Evolutionary conservation across 2,113 vertebrate species (phyloP), one percentile per base, ranked within the genome.

Genomic region (Chlamydotis undulata): DNA sequence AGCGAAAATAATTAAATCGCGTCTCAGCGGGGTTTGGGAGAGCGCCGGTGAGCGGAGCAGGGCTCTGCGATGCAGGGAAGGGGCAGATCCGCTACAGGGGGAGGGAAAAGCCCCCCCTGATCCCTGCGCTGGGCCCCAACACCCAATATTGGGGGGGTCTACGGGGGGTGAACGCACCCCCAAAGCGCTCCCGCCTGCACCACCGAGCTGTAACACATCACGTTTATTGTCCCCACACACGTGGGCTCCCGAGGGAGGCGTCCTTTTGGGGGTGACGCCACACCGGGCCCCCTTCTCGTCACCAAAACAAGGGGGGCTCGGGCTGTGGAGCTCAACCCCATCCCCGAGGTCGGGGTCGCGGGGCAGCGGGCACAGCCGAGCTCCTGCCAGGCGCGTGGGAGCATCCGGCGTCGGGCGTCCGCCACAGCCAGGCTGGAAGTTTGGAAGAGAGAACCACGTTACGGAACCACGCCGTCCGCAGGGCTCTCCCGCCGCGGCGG

Each of bases 351-450:
- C 8, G 2, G n/a, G 43, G 33, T 25, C 0, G 0, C 55, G 56
- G 56, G 41, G 22, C 39, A 68, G 39, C 3, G 1, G 50, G n/a
- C 18, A 56, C 6, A 0, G 41, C n/a, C 14, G 29, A 33, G 60
- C 52, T 17, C 14, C n/a, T 6, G 1, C 60, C 5, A 5, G 37
- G 43, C 15, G 2, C 14, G 1, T 0, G 6, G 67, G 39, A 74
- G 26, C 73, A 83, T 71, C 56, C 0, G 0, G 55, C 6, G 0
- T 21, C 4, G 0, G 43, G 57, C 3, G 0, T 22, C 65, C 2
- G 0, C 49, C 37, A 35, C 43, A 37, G 25, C 69, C 60, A 49
- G 52, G 65, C 47, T 75, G 79, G 79, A 75, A 47, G 28, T 52
- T 3, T 31, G 50, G 74, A 55, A 19, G 35, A 26, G 33, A 24